These are phyloP conservation scores for Mythimna impura DNA, from an alignment of 2,888 invertebrate species.

Conservation along the genomic window DNA sequence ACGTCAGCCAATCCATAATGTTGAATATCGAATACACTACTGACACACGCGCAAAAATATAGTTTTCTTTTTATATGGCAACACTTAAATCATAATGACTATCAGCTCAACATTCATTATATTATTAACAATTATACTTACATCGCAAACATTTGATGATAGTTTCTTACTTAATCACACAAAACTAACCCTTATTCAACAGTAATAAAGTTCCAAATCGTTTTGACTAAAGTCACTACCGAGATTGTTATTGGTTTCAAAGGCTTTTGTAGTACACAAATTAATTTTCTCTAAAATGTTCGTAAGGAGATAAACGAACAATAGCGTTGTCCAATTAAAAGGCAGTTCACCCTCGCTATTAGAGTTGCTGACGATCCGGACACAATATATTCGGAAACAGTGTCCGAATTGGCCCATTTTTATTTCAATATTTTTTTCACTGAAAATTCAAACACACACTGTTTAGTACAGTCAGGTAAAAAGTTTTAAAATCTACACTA, in stretches of 20 bases:
- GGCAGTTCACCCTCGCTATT: background rate
- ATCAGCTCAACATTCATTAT: slow-evolving; percentile 47
- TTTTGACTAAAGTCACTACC: background rate
- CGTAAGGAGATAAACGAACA: slow-evolving; percentile 28
- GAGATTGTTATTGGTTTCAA: slow-evolving; percentile 33
- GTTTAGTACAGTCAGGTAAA: no score
- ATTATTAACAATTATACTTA: slow-evolving; percentile 53
- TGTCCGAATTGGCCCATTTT: no score
- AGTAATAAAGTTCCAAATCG: slow-evolving; percentile 13
- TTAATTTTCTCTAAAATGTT: slow-evolving; percentile 55
- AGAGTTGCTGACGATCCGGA: no score
- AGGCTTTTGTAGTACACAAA: slow-evolving; percentile 52
- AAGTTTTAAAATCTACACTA: no score
- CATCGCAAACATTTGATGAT: slow-evolving; percentile 39
- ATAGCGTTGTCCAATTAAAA: slow-evolving; percentile 41
- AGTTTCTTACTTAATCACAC: background rate
- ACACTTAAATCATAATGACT: slow-evolving; percentile 42
- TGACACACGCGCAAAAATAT: slow-evolving; percentile 34
- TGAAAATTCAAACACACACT: no score
- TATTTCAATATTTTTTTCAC: no score
- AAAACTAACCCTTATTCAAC: background rate
- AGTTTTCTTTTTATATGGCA: slow-evolving; percentile 55
- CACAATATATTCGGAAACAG: no score
- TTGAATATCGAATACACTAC: slow-evolving; percentile 28
- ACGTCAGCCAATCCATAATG: slow-evolving; percentile 47